Evolutionary conservation across 2,888 invertebrate genomes (phyloP).

Genomic region (Agriopis aurantiaria): DNA sequence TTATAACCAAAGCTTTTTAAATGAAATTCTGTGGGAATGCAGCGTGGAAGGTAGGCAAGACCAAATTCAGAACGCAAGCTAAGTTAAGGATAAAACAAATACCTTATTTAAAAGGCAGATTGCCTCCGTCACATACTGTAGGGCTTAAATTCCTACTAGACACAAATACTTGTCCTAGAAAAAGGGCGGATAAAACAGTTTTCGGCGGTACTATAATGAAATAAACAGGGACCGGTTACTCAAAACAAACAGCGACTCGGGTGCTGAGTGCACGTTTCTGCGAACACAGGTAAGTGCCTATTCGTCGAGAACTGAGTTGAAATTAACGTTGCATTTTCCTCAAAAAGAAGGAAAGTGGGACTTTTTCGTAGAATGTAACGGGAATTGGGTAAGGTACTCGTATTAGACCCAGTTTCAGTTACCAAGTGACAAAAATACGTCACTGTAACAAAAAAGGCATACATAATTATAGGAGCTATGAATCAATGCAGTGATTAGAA

Average conservation of each 20-base stretch:
- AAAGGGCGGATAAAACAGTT: conserved; percentile 21
- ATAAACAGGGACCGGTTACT: conserved; percentile 53
- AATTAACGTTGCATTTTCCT: conserved; percentile 42
- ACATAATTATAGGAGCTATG: neutral
- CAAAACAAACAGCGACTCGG: conserved; percentile 50
- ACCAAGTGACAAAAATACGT: neutral
- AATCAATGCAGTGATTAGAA: too few species aligned
- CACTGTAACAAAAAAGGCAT: neutral
- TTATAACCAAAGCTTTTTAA: too few species aligned
- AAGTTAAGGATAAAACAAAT: neutral
- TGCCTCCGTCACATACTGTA: neutral
- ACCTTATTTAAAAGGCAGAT: conserved; percentile 1
- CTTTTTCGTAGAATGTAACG: conserved; percentile 36
- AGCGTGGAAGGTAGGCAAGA: neutral
- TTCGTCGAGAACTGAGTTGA: conserved; percentile 58
- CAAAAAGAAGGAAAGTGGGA: conserved; percentile 44
- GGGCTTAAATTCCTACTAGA: neutral
- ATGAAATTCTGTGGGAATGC: too few species aligned
- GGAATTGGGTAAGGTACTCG: conserved; percentile 2
- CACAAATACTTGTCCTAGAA: conserved; percentile 23
- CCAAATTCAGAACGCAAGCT: neutral
- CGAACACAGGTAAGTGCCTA: conserved; percentile 69
- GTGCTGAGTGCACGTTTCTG: conserved; percentile 63
- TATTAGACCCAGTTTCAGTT: conserved; percentile 4
- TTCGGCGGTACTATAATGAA: conserved; percentile 52